Percentiles rank a stretch among this genome's conserved stretches.
phyloP scores from a whole-genome alignment of 1,140 invertebrate genomes.

The Drosophila bocki region DNA sequence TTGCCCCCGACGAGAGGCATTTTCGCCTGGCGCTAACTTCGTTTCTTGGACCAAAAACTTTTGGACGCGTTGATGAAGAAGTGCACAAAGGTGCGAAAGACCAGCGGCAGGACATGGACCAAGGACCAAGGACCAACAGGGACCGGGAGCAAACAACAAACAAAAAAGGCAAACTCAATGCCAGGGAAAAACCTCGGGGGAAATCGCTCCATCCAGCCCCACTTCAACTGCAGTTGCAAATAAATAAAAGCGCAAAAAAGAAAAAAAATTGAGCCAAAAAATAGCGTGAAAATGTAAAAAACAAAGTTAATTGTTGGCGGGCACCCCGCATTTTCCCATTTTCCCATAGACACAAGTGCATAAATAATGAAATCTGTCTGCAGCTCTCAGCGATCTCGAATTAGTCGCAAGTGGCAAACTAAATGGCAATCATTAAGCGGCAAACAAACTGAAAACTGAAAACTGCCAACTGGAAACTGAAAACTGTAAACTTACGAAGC shows the following conservation, averaged over 20 bases:
- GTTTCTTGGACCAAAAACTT: constrained; percentile 51
- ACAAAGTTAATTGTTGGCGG: constrained; percentile 77
- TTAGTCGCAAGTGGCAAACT: constrained; percentile 62
- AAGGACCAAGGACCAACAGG: constrained; percentile 7
- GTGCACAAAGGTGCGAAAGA: constrained; percentile 70
- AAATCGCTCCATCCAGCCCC: constrained; percentile 7
- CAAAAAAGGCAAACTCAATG: constrained; percentile 52
- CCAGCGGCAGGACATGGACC: constrained; percentile 7
- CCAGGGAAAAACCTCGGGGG: constrained; percentile 6
- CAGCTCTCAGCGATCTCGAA: constrained; percentile 56
- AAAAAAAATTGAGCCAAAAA: constrained; percentile 56
- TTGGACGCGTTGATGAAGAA: constrained; percentile 75
- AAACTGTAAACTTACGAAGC: constrained; percentile 2
- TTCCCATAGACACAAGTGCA: constrained; percentile 58
- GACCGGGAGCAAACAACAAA: constrained; percentile 43
- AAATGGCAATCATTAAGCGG: constrained; percentile 57
- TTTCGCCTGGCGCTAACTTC: constrained; percentile 59
- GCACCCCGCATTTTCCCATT: constrained; percentile 5
- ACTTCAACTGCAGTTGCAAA: constrained; percentile 43
- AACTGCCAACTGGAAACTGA: constrained; percentile 2
- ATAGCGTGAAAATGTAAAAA: constrained; percentile 80
- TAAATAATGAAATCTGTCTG: constrained; percentile 73
- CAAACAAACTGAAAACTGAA: constrained; percentile 37
- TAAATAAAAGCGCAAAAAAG: constrained; percentile 50
- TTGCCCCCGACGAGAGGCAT: constrained; percentile 13